Evolutionary conservation across 2,113 vertebrate genomes (phyloP), one percentile per base, ranked within the genome.

Genomic region (Pluvialis apricaria): DNA sequence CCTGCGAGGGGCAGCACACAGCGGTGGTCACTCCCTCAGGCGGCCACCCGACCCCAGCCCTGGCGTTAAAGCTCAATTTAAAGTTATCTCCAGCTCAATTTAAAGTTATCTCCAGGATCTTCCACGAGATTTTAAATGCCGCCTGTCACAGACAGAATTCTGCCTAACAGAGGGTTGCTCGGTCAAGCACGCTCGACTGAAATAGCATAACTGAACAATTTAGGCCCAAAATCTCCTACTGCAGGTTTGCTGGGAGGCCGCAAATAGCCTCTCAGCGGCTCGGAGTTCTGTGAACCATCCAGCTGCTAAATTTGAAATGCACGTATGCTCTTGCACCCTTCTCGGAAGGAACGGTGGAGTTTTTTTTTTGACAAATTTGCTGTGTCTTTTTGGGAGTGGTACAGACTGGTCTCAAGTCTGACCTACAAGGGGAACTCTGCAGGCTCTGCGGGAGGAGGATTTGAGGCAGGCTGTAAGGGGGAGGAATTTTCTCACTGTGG

Each of bases 1-100:
- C 25, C 69, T 13, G 0, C 0, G 0, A 70, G 55, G 55, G 45
- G 42, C 72, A 87, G 72, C 40, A 36, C 45, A 20, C 11, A 6
- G 47, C 32, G 38, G 6, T 6, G 34, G 4, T 47, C 36, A 6
- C 13, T 55, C 52, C 26, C 52, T 32, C 5, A 2, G 12, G 22
- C 90, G 45, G 69, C 13, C 34, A 13, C 0, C 3, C 34, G 54
- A 42, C n/a, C 0, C 0, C 70, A 62, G 42, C 42, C 42, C 14
- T 15, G 20, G 42, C 26, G 26, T 13, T 36, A 17, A n/a, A 64
- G 42, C 26, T 14, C 57, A 45, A 68, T 72, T 54, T 34, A 22
- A 82, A 64, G 45, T 42, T 32, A 31, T 52, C 34, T 47, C 75
- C 15, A 62, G 47, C 26, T 14, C 57, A 45, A 68, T 72, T 54